Base-by-base conservation (phyloP, 2,797 vertebrate genomes). In the Rhyacichthys aspro region DNA sequence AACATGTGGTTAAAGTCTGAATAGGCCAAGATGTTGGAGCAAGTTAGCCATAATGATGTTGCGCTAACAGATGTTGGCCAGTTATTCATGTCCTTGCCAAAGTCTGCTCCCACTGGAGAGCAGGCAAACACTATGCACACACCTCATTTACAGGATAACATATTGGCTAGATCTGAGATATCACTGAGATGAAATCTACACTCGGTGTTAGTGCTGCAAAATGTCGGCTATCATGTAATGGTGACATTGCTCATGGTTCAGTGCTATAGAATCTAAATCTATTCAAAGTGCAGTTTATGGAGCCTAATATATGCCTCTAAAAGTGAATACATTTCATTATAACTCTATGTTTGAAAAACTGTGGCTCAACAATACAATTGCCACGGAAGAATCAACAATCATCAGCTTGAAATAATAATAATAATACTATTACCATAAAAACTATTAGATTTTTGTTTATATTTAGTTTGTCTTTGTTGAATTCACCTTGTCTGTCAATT, bases 11-110 rank as follows among this genome's bases (percentile, higher is more conserved):
- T 57, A 74, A 59, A 79, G 70, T 84, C 82, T 28, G 78, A 76
- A 85, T 85, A 79, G 66, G 73, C 74, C 43, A 41, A 61, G 45
- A 75, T 70, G 81, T 79, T 79, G 70, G 78, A 86, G 82, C 74
- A 76, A 79, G 84, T 81, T 86, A 72, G 62, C 79, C 61, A 60
- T 88, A 90, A 92, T 91, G 86, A 91, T 90, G 87, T 75, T 90
- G 85, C 70, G 86, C 87, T 89, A 93, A 90, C 90, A 92, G 92
- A 93, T 92, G 90, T 87, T 88, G 87, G 86, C 85, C 86, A 90
- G 90, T 81, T 82, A 82, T 90, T 90, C 79, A 82, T 85, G 78
- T 83, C 49, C 56, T 73, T 86, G 89, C 90, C 90, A 91, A 83
- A 81, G 64, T 44, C 45, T 44, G 66, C 43, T 87, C 88, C 74